Base-by-base conservation (phyloP, 2,113 vertebrate species). In the Albula glossodonta region DNA sequence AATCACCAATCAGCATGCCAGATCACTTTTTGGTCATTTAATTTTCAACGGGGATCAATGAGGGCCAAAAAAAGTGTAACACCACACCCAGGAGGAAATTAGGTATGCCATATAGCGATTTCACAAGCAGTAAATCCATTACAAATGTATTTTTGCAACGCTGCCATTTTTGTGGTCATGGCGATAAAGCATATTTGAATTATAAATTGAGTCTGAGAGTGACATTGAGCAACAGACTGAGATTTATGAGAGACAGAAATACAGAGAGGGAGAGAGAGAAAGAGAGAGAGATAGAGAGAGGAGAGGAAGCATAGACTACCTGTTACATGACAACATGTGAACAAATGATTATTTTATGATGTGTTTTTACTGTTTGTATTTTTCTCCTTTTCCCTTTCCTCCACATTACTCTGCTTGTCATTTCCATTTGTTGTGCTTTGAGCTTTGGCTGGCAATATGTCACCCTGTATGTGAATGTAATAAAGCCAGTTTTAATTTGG, bases 161-260 rank as follows among this genome's bases (percentile, higher is more conserved):
- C 19, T 74, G 6, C 31, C 10, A 2, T 5, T 74, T 31, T 74
- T 74, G 22, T 25, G 22, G n/a, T 31, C 70, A 66, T 66, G 60
- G 60, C 15, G 5, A 22, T 3, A 66, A 8, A 66, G 22, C 17
- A 22, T 13, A 60, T 13, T 60, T 60, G 17, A 2, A 66, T 66
- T 66, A 19, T 22, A 19, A 66, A 66, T 66, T 66, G 60, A 66
- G 19, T 22, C 22, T 66, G 60, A 66, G 60, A 15, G 6, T 66
- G 60, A 66, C 60, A 66, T 66, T 7, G 15, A 66, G 70, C 3
- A 7, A 2, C 70, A 74, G 87, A 82, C 60, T 56, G 53, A 87
- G 25, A 48, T 12, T 13, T 12, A 51, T 6, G 19, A 17, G 51
- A 7, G 19, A n/a, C 2, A n/a, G 66, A 19, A 17, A 51, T 31